Evolutionary conservation across 1,140 invertebrate species (phyloP), one percentile per base, ranked within the genome.

Genomic region (Bombus superbus): DNA sequence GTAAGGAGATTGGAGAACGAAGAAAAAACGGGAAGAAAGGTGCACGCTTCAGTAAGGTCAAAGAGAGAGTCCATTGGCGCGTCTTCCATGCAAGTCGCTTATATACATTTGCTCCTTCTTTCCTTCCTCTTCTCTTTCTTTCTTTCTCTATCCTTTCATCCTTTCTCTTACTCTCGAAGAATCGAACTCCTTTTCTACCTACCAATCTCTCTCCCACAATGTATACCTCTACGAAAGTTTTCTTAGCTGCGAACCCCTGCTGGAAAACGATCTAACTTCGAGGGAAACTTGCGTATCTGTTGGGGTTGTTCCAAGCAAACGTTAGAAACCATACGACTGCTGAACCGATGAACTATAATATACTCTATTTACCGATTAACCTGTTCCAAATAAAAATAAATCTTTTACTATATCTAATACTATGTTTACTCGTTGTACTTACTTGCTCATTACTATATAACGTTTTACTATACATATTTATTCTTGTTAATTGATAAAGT

Each of bases 61-160:
- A 93, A 93, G 94, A 94, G 93, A 94, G 93, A 94, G 93, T 94
- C 92, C 91, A 93, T 94, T 88, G 91, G 83, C 86, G 85, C 84
- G 89, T 92, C 81, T 90, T 91, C 89, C 83, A 83, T 89, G 85
- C 83, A 86, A 87, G 89, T 92, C 81, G 89, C 93, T 94, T 94
- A 94, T 94, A 94, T 94, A 90, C 90, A 91, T 91, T 89, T 88
- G 76, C 81, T 88, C 77, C 76, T 83, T 90, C 87, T 71, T 89
- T 80, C 66, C 71, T 87, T 79, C 68, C 66, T 53, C 44, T n/a
- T 66, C 13, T 57, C 74, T 47, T 86, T 78, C 81, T 66, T 74
- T 90, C 86, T 86, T 81, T 42, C 83, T 85, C 40, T 22, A 47
- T 69, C 44, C 72, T 47, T 72, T 35, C 53, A 62, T 75, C 75